Conservation (phyloP, 2,797 vertebrate species). For the Girardinus metallicus region DNA sequence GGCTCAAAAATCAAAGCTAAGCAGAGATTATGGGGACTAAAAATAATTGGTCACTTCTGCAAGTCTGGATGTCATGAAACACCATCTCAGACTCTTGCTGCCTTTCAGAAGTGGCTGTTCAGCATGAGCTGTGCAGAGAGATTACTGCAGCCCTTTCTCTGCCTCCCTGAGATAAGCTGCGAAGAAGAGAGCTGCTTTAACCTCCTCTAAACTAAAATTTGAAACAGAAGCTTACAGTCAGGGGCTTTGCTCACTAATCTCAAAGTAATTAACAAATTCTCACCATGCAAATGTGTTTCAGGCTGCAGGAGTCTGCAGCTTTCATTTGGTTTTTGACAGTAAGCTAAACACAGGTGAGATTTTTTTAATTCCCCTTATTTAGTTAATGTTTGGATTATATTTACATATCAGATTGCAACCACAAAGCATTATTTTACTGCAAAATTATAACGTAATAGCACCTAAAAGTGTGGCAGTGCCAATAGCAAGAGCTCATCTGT, state of each 20-base stretch:
- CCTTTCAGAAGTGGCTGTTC: slow-evolving; percentile 22
- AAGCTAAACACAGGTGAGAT: slow-evolving; percentile 5
- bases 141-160: slow-evolving; percentile 51
- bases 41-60: slow-evolving; percentile 25
- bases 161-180: slow-evolving; percentile 45
- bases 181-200: slow-evolving; percentile 52
- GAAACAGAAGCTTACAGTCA: slow-evolving; percentile 46
- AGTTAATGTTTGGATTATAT: not conserved
- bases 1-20: slow-evolving; percentile 12
- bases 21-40: slow-evolving; percentile 18
- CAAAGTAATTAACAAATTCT: slow-evolving; percentile 65
- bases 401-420: not conserved
- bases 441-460: not conserved
- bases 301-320: slow-evolving; percentile 30
- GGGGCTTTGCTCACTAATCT: slow-evolving; percentile 49
- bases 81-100: slow-evolving; percentile 6
- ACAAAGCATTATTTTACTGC: not conserved
- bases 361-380: not conserved
- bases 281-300: slow-evolving; percentile 46
- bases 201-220: slow-evolving; percentile 47
- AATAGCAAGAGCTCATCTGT: not conserved
- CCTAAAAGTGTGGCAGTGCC: not conserved
- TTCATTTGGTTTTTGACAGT: slow-evolving; percentile 14
- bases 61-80: slow-evolving; percentile 44
- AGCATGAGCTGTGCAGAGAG: slow-evolving; percentile 22